Evolutionary conservation across 1,140 invertebrate genomes (phyloP).

Genomic region (Sitobion miscanthi): DNA sequence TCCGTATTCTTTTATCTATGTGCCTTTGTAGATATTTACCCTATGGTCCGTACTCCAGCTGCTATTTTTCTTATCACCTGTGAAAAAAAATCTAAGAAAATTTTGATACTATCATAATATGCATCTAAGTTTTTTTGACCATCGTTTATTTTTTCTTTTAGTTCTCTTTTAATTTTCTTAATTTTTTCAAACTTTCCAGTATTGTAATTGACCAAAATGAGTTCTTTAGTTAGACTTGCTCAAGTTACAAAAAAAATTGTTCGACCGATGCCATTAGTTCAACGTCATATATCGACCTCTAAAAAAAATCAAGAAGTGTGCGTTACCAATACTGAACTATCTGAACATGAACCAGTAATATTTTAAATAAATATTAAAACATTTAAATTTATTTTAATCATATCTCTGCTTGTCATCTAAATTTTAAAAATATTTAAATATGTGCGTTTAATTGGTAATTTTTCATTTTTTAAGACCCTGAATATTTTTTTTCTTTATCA

Average conservation of each 20-base stretch:
- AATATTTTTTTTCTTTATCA: no score
- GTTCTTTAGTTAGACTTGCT: constrained; percentile 23
- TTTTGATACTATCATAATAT: no score
- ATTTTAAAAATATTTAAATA: neutral
- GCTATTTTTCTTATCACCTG: neutral
- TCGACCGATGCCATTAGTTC: neutral
- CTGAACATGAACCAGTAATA: constrained; percentile 52
- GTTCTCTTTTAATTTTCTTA: neutral
- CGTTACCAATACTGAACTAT: constrained; percentile 20
- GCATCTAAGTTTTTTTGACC: neutral
- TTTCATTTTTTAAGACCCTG: neutral
- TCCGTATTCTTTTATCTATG: no score
- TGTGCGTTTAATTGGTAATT: neutral
- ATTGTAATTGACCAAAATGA: neutral
- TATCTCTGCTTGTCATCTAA: neutral
- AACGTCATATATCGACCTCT: constrained; percentile 38
- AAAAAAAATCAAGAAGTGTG: constrained; percentile 53
- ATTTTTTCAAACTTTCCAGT: neutral
- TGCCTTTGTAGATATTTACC: no score
- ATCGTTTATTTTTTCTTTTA: neutral
- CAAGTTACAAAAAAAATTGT: neutral
- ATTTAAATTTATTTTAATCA: neutral
- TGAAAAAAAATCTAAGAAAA: no score
- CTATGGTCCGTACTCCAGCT: neutral
- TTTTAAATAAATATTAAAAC: constrained; percentile 28